Base-by-base conservation (phyloP, 2,888 invertebrate genomes). In the Brachylomia viminalis region DNA sequence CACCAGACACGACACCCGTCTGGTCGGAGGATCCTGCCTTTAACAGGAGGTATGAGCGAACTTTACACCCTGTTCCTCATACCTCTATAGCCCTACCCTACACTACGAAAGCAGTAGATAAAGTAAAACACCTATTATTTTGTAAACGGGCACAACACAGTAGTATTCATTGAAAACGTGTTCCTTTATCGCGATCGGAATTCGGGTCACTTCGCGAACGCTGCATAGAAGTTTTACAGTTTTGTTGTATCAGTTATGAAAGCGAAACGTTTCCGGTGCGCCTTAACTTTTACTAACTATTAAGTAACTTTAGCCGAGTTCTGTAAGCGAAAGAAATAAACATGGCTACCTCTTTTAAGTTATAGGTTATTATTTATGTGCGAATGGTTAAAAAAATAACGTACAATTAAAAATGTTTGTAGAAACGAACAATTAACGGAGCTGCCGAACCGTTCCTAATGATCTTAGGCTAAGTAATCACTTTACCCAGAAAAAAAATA, bases 141-240 rank as follows among this genome's bases (percentile, higher is more conserved):
- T 67, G 52, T 84, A 81, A 78, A 78, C 68, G 71, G 58, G 59
- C 73, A 78, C 71, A 75, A 77, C 72, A 73, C 75, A 81, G 72
- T 72, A 65, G 69, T 80, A 76, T 76, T 75, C 75, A 78, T 78
- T 81, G 75, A 84, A 79, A 84, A 82, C 74, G 72, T 75, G 61
- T 73, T 74, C 33, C 74, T 80, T 77, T 83, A 84, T 80, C 82
- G 66, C 68, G 79, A 86, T 85, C 61, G 74, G 83, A 85, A 87
- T 87, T 84, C 82, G 77, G 87, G 87, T 87, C 85, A 87, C 73
- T 77, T 62, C 64, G 58, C 75, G 30, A 85, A 74, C 68, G 70
- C 75, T 83, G 79, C 77, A 87, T 78, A 61, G 75, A 87, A 85
- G 79, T 82, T 85, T 86, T 75, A 85, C 75, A 87, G 70, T 85